Base-by-base conservation (phyloP, 1,140 invertebrate species). In the Scylla paramamosain region DNA sequence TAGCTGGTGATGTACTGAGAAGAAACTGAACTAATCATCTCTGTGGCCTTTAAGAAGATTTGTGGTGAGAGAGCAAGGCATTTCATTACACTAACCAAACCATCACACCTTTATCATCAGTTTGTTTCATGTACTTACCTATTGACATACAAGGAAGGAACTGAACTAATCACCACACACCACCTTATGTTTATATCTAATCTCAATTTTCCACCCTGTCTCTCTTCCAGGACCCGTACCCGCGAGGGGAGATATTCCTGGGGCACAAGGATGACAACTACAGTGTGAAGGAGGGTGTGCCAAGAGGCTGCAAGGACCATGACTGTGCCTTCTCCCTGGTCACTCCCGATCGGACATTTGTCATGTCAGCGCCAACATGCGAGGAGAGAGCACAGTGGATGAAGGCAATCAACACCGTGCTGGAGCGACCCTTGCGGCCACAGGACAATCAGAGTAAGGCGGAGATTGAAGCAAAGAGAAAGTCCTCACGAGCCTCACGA, bases 201-300 rank as follows among this genome's bases (percentile, higher is more conserved):
- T 0, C 83, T 16, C n/a, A 84, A 10, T 28, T 84, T 28, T 28
- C 31, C 83, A n/a, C 6, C 31, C 31, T 28, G 16, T 67, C 31
- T 28, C 7, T 39, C 20, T 48, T 97, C 10, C 96, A 98, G 97
- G 98, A 98, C 97, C 98, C 98, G 0, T 98, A 98, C 97, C 98
- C 99, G 0, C 99, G 99, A 97, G 98, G 98, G 94, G 98, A 99
- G 97, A 98, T 99, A 95, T 99, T 99, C 97, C 97, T 99, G 95
- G 98, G 99, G 14, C 97, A 98, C 96, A 97, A 97, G 96, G 97
- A 98, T 92, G 98, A 98, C 96, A 98, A 98, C 3, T 99, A 98
- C 96, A 97, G 97, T 88, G 97, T 98, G 0, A 97, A 32, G 97
- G 98, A 95, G 94, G 97, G 97, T 97, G 98, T 96, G 39, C 97